A percentile compares a stretch with the other conserved stretches of the same genome.
Evolutionary conservation across 2,888 invertebrate genomes (phyloP).

Genomic region (Cryptops parisi): DNA sequence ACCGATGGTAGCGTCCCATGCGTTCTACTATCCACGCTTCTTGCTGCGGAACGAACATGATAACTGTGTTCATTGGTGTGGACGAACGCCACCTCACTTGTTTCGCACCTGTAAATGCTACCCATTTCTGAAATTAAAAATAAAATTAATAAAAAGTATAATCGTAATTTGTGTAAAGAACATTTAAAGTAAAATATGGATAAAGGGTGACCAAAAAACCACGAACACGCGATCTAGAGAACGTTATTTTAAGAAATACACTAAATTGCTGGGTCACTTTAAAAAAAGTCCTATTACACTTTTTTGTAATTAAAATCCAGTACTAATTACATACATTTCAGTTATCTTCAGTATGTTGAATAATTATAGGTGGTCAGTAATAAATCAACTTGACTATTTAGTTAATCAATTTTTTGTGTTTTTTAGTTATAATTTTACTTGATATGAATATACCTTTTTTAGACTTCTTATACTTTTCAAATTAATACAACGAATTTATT

Average conservation of each 20-base stretch:
- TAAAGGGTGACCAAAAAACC: background rate
- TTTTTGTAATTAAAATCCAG: too few species aligned
- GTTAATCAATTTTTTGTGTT: too few species aligned
- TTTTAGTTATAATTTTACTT: too few species aligned
- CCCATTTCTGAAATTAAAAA: background rate
- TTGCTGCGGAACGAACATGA: conserved; percentile 99
- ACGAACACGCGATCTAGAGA: background rate
- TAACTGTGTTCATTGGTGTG: conserved; percentile 75
- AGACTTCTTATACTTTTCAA: too few species aligned
- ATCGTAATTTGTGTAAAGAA: background rate
- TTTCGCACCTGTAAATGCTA: background rate
- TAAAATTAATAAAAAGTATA: background rate
- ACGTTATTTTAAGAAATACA: background rate
- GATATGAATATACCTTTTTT: too few species aligned
- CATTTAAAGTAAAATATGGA: background rate
- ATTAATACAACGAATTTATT: too few species aligned
- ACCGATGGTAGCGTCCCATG: conserved; percentile 92
- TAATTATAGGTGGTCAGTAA: too few species aligned
- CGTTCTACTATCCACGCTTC: conserved; percentile 98
- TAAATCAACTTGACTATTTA: too few species aligned
- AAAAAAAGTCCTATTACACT: too few species aligned
- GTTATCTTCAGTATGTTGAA: too few species aligned
- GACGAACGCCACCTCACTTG: conserved; percentile 33
- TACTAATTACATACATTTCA: too few species aligned
- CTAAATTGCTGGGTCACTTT: background rate